A percentile compares a stretch with the other conserved stretches of the same genome.
These are phyloP conservation scores for Xanthorhoe spadicearia DNA, from an alignment of 2,888 invertebrate species.

Conservation along the genomic window DNA sequence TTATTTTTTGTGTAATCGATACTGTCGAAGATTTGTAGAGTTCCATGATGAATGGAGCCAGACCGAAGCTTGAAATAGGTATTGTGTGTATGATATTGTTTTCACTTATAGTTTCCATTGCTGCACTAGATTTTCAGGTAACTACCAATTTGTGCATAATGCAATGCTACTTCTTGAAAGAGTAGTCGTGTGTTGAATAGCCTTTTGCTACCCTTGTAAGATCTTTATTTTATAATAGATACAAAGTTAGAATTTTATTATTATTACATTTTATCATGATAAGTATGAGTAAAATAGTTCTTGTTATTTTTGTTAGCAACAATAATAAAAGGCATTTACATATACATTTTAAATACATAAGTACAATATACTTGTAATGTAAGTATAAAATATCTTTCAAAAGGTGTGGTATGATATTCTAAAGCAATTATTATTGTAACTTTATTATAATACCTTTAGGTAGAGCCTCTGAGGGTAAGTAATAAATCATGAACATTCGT, in stretches of 20 bases:
- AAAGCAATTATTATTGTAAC: conserved; percentile 21
- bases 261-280: no score
- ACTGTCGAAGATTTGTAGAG: conserved; percentile 71
- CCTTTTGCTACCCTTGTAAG: no score
- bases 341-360: not conserved
- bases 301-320: no score
- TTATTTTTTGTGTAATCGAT: conserved; percentile 69
- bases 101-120: conserved; percentile 40
- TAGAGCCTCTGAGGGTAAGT: conserved; percentile 26
- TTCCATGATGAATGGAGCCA: conserved; percentile 67
- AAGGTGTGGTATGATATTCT: not conserved
- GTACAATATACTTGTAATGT: not conserved
- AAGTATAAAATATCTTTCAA: not conserved
- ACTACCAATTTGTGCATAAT: conserved; percentile 26
- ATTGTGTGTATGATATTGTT: conserved; percentile 53
- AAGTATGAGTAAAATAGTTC: no score
- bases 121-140: no score
- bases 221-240: no score
- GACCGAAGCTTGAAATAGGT: conserved; percentile 46
- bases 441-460: conserved; percentile 32
- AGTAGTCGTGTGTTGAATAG: no score
- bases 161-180: no score
- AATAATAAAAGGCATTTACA: no score
- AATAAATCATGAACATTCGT: conserved; percentile 41
- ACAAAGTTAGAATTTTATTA: no score